These are phyloP conservation scores for Rousettus madagascariensis DNA, from an alignment of 2,797 vertebrate genomes.

Conservation along the genomic window DNA sequence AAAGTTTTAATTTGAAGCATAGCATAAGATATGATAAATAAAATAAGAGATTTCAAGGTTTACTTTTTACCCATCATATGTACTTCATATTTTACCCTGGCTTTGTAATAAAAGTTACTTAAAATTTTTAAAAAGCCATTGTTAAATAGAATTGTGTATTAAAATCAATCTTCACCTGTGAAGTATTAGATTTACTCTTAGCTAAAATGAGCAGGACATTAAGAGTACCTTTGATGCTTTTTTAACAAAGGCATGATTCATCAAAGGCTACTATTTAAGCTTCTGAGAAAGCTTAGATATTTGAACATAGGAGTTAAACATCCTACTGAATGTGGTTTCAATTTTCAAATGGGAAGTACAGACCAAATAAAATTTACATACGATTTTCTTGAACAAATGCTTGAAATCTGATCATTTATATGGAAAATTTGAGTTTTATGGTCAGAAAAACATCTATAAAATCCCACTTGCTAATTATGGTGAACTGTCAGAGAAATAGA, in stretches of 20 bases:
- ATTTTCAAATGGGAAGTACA: constrained; percentile 13
- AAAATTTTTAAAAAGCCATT: background rate
- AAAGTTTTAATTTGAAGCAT: background rate
- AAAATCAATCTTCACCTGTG: background rate
- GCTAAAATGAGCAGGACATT: background rate
- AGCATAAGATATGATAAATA: background rate
- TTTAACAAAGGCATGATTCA: constrained; percentile 27
- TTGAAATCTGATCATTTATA: background rate
- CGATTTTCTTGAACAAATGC: constrained; percentile 49
- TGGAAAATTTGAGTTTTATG: background rate
- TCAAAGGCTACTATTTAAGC: background rate
- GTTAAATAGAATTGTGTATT: background rate
- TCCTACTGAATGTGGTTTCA: constrained; percentile 31
- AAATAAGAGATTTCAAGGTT: background rate
- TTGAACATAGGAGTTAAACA: constrained; percentile 30
- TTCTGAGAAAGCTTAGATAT: constrained; percentile 13
- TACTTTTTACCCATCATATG: background rate
- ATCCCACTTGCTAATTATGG: background rate
- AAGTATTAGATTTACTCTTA: constrained; percentile 1
- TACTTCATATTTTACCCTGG: background rate
- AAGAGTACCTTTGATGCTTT: background rate
- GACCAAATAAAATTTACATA: background rate
- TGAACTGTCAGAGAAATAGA: constrained; percentile 27
- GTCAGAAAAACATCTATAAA: constrained; percentile 19
- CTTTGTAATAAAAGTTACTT: background rate